A percentile compares a stretch with the other conserved stretches of the same genome.
phyloP scores from a whole-genome alignment of 2,113 vertebrate species.

The Balaenoptera acutorostrata region DNA sequence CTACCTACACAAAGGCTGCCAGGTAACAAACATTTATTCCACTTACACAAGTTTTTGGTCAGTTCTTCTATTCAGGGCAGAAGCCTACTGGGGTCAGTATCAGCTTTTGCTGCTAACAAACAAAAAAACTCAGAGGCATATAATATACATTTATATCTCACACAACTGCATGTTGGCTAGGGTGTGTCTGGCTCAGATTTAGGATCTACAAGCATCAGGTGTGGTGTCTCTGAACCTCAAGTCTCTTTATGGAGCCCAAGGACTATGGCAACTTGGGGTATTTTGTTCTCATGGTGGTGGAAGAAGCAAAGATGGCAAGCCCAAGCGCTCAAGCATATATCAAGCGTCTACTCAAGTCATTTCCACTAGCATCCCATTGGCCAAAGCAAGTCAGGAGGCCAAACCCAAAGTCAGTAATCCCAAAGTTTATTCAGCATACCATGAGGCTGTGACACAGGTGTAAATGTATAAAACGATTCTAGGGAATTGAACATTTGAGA shows the following conservation, averaged over 20 bases:
- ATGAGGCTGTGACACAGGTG: not conserved
- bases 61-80: not conserved
- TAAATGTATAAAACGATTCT: not conserved
- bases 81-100: not conserved
- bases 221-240: not conserved
- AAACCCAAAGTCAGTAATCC: not conserved
- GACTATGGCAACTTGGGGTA: not conserved
- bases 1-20: not conserved
- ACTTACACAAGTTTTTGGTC: not conserved
- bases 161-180: not conserved
- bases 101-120: not conserved
- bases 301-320: not conserved
- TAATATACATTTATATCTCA: not conserved
- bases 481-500: not conserved
- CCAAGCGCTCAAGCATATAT: not conserved
- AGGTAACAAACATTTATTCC: not conserved
- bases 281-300: not conserved
- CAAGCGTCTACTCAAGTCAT: not conserved
- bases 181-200: not conserved
- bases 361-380: not conserved
- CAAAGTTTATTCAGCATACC: accelerated
- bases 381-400: not conserved
- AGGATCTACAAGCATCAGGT: not conserved
- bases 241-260: not conserved
- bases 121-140: not conserved